Percentiles rank a stretch among this genome's conserved stretches.
Evolutionary conservation across 2,113 vertebrate species (phyloP).

Genomic region (Drymodes brunneopygia): DNA sequence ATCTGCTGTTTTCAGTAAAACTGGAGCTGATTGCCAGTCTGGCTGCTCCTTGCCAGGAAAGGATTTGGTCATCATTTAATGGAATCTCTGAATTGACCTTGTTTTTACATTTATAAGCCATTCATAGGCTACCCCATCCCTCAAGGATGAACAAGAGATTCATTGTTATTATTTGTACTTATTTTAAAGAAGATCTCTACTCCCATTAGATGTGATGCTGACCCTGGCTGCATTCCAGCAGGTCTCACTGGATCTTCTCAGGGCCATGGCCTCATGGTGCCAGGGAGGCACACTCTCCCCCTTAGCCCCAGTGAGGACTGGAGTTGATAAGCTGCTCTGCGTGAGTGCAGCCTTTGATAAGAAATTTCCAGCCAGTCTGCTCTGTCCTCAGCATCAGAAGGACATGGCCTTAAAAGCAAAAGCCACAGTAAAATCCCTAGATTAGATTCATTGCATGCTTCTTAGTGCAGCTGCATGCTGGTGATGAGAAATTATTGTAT

Average conservation of each 20-base stretch:
- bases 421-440: background rate
- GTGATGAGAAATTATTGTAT: background rate
- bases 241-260: background rate
- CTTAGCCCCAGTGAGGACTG: background rate
- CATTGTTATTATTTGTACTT: background rate
- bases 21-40: background rate
- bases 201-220: background rate
- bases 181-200: background rate
- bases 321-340: background rate
- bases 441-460: background rate
- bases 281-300: background rate
- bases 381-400: background rate
- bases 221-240: background rate
- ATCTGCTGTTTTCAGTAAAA: background rate
- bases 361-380: background rate
- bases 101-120: background rate
- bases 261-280: rapidly evolving
- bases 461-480: rapidly evolving
- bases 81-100: background rate
- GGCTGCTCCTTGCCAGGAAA: background rate
- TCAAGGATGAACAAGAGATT: background rate
- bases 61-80: constrained; percentile 4
- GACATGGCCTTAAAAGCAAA: background rate
- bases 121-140: background rate
- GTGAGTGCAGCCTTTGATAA: background rate